A percentile compares a stretch with the other conserved stretches of the same genome.
phyloP scores from a whole-genome alignment of 1,140 invertebrate species.

The Zaprionus tsacasi region DNA sequence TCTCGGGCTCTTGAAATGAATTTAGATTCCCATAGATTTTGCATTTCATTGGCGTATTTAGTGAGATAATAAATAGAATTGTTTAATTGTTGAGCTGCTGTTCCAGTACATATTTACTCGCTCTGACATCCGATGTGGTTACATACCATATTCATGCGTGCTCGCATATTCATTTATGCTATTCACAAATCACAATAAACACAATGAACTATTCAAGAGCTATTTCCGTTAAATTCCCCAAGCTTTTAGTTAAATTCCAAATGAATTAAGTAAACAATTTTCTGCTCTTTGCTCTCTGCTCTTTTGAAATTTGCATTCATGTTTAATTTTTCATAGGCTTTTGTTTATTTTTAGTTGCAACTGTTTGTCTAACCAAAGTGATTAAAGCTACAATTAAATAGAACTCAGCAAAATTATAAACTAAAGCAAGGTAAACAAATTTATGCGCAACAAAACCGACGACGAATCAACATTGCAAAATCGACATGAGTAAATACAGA shows the following conservation, averaged over 20 bases:
- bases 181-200: slow-evolving; percentile 5
- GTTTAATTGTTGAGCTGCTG: background rate
- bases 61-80: slow-evolving; percentile 1
- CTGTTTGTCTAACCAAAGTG: background rate
- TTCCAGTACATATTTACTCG: background rate
- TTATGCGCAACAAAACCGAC: background rate
- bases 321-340: slow-evolving; percentile 22
- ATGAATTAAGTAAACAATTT: slow-evolving; percentile 21
- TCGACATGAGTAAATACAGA: background rate
- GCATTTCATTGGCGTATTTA: background rate
- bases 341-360: slow-evolving; percentile 14
- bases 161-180: background rate
- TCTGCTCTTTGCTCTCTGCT: background rate
- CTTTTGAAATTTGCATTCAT: slow-evolving; percentile 4
- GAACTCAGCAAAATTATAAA: background rate
- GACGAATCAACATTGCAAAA: background rate
- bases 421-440: background rate
- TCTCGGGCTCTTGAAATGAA: background rate
- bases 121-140: background rate
- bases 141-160: background rate
- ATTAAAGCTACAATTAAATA: slow-evolving; percentile 8
- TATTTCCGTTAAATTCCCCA: slow-evolving; percentile 13
- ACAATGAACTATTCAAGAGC: slow-evolving; percentile 1
- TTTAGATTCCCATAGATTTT: background rate
- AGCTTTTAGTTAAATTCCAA: slow-evolving; percentile 10